Conservation (phyloP, 2,888 invertebrate species). For the Iselma pallidipennis region DNA sequence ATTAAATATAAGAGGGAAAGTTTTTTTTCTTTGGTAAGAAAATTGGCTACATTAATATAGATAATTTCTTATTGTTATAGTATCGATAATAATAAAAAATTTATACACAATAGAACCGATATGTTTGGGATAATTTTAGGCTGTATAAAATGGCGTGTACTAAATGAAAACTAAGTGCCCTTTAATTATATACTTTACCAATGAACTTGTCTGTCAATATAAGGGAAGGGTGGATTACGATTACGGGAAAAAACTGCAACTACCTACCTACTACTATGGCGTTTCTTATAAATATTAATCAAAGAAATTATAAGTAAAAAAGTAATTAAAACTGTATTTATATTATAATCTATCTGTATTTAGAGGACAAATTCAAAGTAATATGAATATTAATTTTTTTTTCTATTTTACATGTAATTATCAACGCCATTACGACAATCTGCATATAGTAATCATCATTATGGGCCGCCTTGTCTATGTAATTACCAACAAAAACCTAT, state of each 20-base stretch:
- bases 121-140: neutral
- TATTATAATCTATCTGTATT: neutral
- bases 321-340: too few species aligned
- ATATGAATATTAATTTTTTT: conserved; percentile 9
- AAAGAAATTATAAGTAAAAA: neutral
- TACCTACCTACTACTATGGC: too few species aligned
- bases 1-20: too few species aligned
- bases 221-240: neutral
- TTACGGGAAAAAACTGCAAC: too few species aligned
- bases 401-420: conserved; percentile 38
- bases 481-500: conserved; percentile 51
- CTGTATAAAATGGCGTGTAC: neutral
- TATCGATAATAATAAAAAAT: neutral
- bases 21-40: too few species aligned
- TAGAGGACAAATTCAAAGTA: neutral
- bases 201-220: neutral
- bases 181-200: neutral
- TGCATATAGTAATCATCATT: conserved; percentile 50
- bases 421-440: conserved; percentile 44
- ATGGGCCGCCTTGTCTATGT: conserved; percentile 44
- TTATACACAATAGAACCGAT: neutral
- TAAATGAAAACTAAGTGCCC: neutral
- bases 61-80: neutral
- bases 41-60: neutral
- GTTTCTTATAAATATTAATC: neutral